Conservation (phyloP, 2,113 vertebrate genomes). For the Larimichthys crocea region DNA sequence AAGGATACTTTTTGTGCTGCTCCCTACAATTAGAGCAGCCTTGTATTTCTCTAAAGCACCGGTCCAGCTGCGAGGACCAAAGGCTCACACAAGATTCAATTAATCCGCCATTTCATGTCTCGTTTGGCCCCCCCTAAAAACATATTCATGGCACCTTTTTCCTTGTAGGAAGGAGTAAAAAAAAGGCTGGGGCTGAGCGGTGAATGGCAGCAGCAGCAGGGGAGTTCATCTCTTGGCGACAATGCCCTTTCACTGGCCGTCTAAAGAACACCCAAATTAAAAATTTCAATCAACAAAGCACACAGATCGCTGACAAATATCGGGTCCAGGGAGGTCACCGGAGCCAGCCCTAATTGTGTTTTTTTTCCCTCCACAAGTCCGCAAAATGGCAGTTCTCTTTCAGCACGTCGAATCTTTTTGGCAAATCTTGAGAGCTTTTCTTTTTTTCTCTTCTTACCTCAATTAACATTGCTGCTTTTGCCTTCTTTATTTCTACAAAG, state of each 20-base stretch:
- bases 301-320: constrained; percentile 92
- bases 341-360: constrained; percentile 74
- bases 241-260: constrained; percentile 86
- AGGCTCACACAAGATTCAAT: constrained; percentile 95
- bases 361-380: constrained; percentile 53
- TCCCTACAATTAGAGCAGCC: constrained; percentile 92
- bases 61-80: constrained; percentile 90
- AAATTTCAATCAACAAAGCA: constrained; percentile 94
- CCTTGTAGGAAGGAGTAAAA: constrained; percentile 77
- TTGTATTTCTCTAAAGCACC: constrained; percentile 91
- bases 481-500: constrained; percentile 55
- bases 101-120: constrained; percentile 96
- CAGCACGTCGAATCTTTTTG: constrained; percentile 82
- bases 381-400: constrained; percentile 85
- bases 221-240: constrained; percentile 88
- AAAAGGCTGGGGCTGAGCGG: constrained; percentile 59
- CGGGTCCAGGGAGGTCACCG: constrained; percentile 80
- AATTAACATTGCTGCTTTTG: constrained; percentile 82
- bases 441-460: constrained; percentile 72
- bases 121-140: constrained; percentile 80
- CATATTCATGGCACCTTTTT: constrained; percentile 92
- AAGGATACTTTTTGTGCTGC: constrained; percentile 97
- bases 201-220: constrained; percentile 88
- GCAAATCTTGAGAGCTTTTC: constrained; percentile 61
- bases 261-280: constrained; percentile 95